phyloP scores from a whole-genome alignment of 2,113 vertebrate genomes.

The Colossoma macropomum region DNA sequence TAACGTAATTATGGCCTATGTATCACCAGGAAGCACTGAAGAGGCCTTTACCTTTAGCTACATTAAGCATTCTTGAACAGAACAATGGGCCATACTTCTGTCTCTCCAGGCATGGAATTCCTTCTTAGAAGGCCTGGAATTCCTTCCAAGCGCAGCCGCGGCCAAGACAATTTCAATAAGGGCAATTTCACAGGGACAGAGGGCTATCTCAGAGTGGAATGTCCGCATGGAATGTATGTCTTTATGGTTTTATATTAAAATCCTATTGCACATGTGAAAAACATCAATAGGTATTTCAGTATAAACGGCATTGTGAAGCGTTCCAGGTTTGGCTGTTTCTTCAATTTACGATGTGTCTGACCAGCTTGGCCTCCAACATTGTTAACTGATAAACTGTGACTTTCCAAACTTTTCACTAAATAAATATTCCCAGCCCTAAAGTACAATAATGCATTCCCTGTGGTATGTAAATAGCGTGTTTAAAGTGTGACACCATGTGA shows the following conservation, averaged over 20 bases:
- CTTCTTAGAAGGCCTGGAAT: not conserved
- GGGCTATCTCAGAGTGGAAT: not conserved
- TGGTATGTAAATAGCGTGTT: slow-evolving; percentile 70
- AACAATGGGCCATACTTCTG: not conserved
- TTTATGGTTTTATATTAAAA: not conserved
- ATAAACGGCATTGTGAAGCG: not conserved
- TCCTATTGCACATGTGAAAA: not conserved
- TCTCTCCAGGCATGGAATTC: not conserved
- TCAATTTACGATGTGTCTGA: slow-evolving; percentile 69
- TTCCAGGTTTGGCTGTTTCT: slow-evolving; percentile 54
- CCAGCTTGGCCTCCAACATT: slow-evolving; percentile 64
- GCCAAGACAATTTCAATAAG: not conserved
- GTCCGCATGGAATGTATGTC: not conserved
- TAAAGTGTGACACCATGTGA: slow-evolving; percentile 56
- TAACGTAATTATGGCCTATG: not conserved
- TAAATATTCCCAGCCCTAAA: slow-evolving; percentile 73
- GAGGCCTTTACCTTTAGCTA: not conserved
- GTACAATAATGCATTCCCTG: slow-evolving; percentile 70
- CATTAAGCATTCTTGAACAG: not conserved
- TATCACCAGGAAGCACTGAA: not conserved
- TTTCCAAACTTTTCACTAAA: slow-evolving; percentile 71
- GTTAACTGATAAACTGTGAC: slow-evolving; percentile 69
- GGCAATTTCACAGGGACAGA: not conserved
- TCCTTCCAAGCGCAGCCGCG: not conserved
- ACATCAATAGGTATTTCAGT: not conserved